Conservation (phyloP, 23 tunicate species). For the Botrylloides violaceus region DNA sequence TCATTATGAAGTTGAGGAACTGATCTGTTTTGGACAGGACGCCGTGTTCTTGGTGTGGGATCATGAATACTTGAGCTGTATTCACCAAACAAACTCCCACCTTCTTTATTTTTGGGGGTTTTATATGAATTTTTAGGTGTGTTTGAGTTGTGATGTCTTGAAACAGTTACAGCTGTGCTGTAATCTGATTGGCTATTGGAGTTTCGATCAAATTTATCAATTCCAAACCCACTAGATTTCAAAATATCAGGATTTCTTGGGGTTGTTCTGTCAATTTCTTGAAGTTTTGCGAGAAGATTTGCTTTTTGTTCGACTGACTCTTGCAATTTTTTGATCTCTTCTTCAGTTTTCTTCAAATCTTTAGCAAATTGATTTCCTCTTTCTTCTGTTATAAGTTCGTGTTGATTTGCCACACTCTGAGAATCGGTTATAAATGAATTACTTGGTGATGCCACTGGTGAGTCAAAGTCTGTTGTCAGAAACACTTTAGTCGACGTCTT, state of each 20-base stretch:
- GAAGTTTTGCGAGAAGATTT: background rate
- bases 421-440: conserved; percentile 45
- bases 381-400: background rate
- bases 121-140: background rate
- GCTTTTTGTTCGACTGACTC: background rate
- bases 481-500: conserved; percentile 17
- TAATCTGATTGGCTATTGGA: background rate
- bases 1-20: conserved; percentile 8
- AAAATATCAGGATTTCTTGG: background rate
- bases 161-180: no score
- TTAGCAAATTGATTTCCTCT: background rate
- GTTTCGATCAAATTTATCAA: no score
- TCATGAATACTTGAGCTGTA: conserved; percentile 58
- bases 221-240: background rate
- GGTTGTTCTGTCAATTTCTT: background rate
- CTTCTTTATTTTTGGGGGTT: conserved; percentile 16
- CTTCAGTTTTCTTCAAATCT: background rate
- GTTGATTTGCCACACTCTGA: background rate
- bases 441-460: conserved; percentile 39
- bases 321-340: background rate
- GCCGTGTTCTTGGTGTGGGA: conserved; percentile 38
- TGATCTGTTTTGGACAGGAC: background rate
- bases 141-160: background rate
- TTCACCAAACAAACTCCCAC: conserved; percentile 52
- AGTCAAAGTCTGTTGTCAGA: conserved; percentile 61